Conservation (phyloP, 1,140 invertebrate species). For the Drosophila ercepeae region DNA sequence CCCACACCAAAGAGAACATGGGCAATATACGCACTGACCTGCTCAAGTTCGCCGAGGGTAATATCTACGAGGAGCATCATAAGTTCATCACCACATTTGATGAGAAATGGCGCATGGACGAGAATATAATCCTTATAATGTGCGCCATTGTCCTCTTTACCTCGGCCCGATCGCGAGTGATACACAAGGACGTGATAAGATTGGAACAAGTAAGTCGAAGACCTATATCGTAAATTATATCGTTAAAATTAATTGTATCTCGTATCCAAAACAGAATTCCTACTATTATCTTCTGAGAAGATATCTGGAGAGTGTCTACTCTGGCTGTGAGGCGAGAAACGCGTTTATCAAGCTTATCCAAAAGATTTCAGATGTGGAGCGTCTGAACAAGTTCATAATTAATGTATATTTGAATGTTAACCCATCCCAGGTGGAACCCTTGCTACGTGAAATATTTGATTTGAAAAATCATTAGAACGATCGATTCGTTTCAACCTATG, state of each 20-base stretch:
- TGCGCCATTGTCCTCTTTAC: conserved; percentile 95
- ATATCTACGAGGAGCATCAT: conserved; percentile 93
- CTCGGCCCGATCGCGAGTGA: conserved; percentile 90
- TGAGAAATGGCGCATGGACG: conserved; percentile 91
- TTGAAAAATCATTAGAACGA: conserved; percentile 87
- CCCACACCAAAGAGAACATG: conserved; percentile 89
- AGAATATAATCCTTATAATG: conserved; percentile 94
- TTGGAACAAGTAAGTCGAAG: conserved; percentile 92
- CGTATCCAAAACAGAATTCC: conserved; percentile 88
- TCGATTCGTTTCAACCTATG: conserved; percentile 17
- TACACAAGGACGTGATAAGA: conserved; percentile 93
- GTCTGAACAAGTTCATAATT: conserved; percentile 91
- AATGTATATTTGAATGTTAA: conserved; percentile 95
- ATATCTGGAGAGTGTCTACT: conserved; percentile 93
- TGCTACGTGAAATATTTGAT: conserved; percentile 97
- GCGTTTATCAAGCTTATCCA: conserved; percentile 94
- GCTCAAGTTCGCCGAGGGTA: conserved; percentile 93
- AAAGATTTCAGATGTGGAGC: conserved; percentile 93
- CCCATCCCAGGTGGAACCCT: conserved; percentile 93
- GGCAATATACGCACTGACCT: conserved; percentile 92
- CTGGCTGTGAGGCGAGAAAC: conserved; percentile 92
- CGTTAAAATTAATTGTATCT: not conserved
- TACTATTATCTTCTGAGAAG: conserved; percentile 94
- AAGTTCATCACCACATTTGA: conserved; percentile 92
- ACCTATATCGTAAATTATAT: not conserved